Evolutionary conservation across 1,140 invertebrate species (phyloP), one percentile per base, ranked within the genome.

Genomic region (Saccostrea cuccullata): DNA sequence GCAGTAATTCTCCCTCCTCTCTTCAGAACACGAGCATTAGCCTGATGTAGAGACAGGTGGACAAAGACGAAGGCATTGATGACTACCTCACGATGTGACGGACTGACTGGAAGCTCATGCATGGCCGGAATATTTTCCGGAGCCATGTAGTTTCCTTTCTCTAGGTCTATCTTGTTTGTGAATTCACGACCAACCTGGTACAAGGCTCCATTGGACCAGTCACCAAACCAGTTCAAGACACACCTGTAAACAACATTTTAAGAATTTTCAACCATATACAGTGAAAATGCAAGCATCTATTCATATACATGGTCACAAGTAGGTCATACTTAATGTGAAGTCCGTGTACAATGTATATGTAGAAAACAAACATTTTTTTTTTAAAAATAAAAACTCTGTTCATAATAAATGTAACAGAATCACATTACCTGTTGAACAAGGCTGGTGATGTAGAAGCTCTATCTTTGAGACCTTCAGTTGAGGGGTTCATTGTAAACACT

Each of bases 401-500:
- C 9, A 47, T 47, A 47, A 47, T 47, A 47, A 47, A 3, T 47
- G 47, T 47, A 47, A 9, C 1, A 47, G 12, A 47, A 87, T 47
- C 77, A 13, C 2, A 36, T 70, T 88, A 95, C 94, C 99, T 97
- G 96, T 99, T 99, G 96, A 99, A 99, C 26, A 99, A 96, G 36
- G 99, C 99, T 85, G 99, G 99, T 3, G 99, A 99, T 0, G 99
- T 99, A 4, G 99, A 98, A 3, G 99, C 99, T 88, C 99, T 96
- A 95, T 99, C 99, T 95, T 99, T 99, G 6, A 99, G 96, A 0
- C 99, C 99, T 94, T 99, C 98, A 0, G 98, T 98, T 5, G 98
- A 99, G 13, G 99, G 99, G 96, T 99, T 99, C 99, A 99, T 99
- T 0, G 99, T 99, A 94, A 99, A 99, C 15, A 99, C 99, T 40